These are phyloP conservation scores for Columba guinea DNA, from an alignment of 2,797 vertebrate genomes.

Conservation along the genomic window DNA sequence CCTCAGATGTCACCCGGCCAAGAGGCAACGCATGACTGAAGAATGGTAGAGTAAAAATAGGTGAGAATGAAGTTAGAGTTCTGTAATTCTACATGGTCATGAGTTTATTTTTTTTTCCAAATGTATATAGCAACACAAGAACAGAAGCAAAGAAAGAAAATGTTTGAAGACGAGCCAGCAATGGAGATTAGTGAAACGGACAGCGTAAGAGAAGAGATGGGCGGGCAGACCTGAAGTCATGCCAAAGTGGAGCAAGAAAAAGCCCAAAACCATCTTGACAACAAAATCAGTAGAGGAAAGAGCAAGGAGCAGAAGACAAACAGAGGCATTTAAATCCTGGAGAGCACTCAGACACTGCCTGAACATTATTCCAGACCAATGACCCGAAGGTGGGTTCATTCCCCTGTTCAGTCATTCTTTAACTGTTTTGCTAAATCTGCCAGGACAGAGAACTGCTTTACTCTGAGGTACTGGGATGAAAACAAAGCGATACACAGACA, in stretches of 20 bases:
- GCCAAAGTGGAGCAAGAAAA: not conserved
- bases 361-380: conserved; percentile 51
- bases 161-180: conserved; percentile 4
- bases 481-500: not conserved
- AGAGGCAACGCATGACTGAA: not conserved
- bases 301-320: conserved; percentile 17
- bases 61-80: not conserved
- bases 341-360: not conserved
- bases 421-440: not conserved
- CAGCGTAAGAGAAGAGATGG: not conserved
- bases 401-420: not conserved
- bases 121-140: not conserved
- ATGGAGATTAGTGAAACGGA: conserved; percentile 28
- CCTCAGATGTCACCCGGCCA: not conserved
- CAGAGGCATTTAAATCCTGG: conserved; percentile 16
- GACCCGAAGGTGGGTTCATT: conserved; percentile 55
- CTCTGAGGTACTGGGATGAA: not conserved
- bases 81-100: not conserved
- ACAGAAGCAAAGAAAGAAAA: not conserved
- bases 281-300: not conserved
- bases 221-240: not conserved
- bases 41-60: not conserved
- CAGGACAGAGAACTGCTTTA: not conserved
- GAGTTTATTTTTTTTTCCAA: not conserved
- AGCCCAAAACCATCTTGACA: not conserved